These are phyloP conservation scores for Mystacides longicornis DNA, from an alignment of 2,888 invertebrate species.

Conservation along the genomic window DNA sequence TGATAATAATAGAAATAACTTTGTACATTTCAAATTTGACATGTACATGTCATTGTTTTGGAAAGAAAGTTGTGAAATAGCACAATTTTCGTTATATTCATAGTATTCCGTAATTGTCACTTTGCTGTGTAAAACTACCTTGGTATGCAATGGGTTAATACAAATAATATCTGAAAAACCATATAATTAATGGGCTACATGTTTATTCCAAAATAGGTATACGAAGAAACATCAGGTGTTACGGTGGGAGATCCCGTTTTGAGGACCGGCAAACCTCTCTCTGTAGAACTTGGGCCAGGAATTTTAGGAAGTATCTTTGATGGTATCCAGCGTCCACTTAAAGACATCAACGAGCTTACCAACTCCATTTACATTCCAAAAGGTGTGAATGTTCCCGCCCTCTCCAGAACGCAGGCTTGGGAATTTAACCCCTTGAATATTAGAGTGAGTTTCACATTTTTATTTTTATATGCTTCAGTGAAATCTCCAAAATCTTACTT, in stretches of 20 bases:
- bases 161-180: no score
- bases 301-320: slow-evolving; percentile 99
- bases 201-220: no score
- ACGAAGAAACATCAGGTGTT: slow-evolving; percentile 95
- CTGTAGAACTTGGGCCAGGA: slow-evolving; percentile 97
- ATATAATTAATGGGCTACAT: no score
- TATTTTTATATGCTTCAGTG: neutral
- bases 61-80: no score
- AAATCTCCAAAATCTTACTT: no score
- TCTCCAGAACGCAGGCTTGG: slow-evolving; percentile 78
- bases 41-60: no score
- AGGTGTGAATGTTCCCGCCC: slow-evolving; percentile 91
- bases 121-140: no score
- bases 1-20: no score
- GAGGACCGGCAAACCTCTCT: slow-evolving; percentile 96
- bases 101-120: no score
- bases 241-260: slow-evolving; percentile 99
- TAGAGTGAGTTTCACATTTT: slow-evolving; percentile 46
- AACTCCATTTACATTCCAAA: slow-evolving; percentile 99
- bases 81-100: no score
- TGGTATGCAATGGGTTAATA: no score
- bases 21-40: no score
- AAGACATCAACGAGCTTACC: slow-evolving; percentile 90
- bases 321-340: slow-evolving; percentile 98
- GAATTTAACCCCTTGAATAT: slow-evolving; percentile 84